phyloP scores from a whole-genome alignment of 1,140 invertebrate genomes.

The Kradibia gibbosae region DNA sequence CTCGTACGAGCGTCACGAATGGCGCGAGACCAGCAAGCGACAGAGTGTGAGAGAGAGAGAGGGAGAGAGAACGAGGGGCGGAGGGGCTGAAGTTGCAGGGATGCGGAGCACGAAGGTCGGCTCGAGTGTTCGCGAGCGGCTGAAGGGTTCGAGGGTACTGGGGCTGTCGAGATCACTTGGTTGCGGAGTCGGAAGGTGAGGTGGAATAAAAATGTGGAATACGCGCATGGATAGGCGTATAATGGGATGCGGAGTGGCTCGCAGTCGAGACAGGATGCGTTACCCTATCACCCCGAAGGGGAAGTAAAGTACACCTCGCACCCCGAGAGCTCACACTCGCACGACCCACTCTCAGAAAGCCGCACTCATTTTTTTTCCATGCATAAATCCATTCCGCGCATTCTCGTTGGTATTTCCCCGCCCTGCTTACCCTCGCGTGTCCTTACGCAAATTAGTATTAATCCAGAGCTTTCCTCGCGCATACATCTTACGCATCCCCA shows the following conservation, averaged over 20 bases:
- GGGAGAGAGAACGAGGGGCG: not conserved
- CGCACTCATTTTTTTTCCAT: slow-evolving; percentile 7
- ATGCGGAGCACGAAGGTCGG: not conserved
- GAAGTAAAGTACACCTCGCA: not conserved
- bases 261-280: not conserved
- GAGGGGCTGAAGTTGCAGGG: not conserved
- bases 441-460: not conserved
- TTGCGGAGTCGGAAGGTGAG: not conserved
- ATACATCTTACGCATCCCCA: too few species aligned
- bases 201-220: slow-evolving; percentile 33
- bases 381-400: not conserved
- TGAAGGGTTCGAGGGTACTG: not conserved
- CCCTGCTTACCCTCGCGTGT: not conserved
- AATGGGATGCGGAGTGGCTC: slow-evolving; percentile 34
- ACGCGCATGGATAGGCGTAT: slow-evolving; percentile 24
- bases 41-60: not conserved
- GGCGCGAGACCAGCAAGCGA: not conserved
- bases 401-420: not conserved
- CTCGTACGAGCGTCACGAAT: not conserved
- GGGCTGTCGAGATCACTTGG: slow-evolving; percentile 11
- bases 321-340: not conserved
- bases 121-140: not conserved
- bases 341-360: not conserved
- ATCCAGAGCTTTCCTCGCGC: not conserved
- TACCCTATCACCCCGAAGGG: not conserved